A percentile compares a stretch with the other conserved stretches of the same genome.
phyloP scores from a whole-genome alignment of 2,797 vertebrate genomes.

The Channa striata region DNA sequence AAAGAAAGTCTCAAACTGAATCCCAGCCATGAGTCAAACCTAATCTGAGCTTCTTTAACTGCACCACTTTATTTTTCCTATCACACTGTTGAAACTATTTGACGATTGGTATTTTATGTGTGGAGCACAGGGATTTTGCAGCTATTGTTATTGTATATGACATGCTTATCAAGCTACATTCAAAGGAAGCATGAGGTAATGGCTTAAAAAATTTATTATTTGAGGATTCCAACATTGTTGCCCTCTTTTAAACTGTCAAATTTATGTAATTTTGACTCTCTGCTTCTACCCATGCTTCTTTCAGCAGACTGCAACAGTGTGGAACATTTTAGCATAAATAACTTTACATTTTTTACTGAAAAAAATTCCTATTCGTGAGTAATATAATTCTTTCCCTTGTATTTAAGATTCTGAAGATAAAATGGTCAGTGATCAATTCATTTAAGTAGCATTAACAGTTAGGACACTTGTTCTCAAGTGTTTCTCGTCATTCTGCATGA shows the following conservation, averaged over 20 bases:
- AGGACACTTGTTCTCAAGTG: too few species aligned
- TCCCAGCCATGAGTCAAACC: conserved; percentile 48
- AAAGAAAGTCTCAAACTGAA: conserved; percentile 36
- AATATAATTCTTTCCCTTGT: too few species aligned
- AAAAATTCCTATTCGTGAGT: too few species aligned
- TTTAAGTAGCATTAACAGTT: too few species aligned
- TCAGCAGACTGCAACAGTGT: conserved; percentile 48
- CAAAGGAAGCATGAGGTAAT: conserved; percentile 28
- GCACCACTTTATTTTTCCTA: conserved; percentile 75
- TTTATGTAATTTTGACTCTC: neutral
- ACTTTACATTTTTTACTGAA: neutral
- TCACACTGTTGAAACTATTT: neutral
- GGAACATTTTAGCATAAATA: conserved; percentile 34
- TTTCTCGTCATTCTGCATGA: neutral
- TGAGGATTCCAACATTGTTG: too few species aligned
- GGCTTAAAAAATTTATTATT: too few species aligned
- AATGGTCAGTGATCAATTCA: too few species aligned
- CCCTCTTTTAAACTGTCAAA: too few species aligned
- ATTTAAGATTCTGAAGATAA: too few species aligned
- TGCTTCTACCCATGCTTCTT: conserved; percentile 30
- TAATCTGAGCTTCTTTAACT: conserved; percentile 60
- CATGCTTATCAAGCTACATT: conserved; percentile 18
- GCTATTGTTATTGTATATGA: conserved; percentile 51
- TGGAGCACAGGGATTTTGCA: conserved; percentile 70
- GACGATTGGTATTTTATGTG: neutral